Evolutionary conservation across 2,113 vertebrate species (phyloP), one percentile per base, ranked within the genome.

Genomic region (Hypanus sabinus): DNA sequence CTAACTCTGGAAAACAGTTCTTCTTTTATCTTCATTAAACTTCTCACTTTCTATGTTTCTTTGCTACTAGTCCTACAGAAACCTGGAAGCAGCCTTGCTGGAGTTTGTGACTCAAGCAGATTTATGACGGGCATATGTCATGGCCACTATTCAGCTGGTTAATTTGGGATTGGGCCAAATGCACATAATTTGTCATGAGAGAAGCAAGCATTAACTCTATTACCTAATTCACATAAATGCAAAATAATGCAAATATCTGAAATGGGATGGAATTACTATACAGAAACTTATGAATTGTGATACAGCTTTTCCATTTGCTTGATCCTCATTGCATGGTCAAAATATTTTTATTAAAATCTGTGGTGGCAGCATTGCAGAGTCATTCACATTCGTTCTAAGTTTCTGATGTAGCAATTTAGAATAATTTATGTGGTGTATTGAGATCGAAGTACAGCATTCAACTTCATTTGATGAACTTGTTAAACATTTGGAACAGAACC

Each of bases 211-310:
- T 94, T 94, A 94, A 95, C 94, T 94, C 93, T 94, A 96, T 95
- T 95, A 94, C 95, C 96, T 95, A 95, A 95, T 94, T 95, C 95
- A 95, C 94, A 95, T 94, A 94, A 95, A 94, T 5, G 93, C 95
- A 95, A 95, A 95, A 68, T 1, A 95, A 94, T 16, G 46, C 94
- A 95, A 94, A 95, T 95, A 60, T 14, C 81, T 38, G 94, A 0
- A 71, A 95, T 70, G 94, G 95, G 85, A 75, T 91, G 94, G 94
- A 94, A 95, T 5, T 94, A 94, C 36, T 94, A 95, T 95, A 95
- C 33, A 16, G 94, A 95, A 94, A 93, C 94, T 68, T 71, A 94
- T 95, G 95, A 94, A 95, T 95, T 95, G 95, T 95, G 94, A 94
- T 94, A 94, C 85, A 92, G 94, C 87, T 60, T 79, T 46, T 88